Base-by-base conservation (phyloP, 2,797 vertebrate species). In the Heliangelus exortis region DNA sequence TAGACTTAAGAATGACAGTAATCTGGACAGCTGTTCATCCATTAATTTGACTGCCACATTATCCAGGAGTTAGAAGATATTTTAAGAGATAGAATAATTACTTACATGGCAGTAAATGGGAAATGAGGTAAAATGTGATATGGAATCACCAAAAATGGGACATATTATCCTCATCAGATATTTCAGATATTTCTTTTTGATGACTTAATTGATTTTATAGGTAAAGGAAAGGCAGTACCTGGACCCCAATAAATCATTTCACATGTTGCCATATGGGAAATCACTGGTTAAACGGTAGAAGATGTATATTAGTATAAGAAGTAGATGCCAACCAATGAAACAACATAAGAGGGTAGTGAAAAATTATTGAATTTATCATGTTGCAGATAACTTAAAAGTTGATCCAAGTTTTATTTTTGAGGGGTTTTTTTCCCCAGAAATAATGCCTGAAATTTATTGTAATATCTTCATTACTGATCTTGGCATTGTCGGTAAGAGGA, bases 161-260 rank as follows among this genome's bases (percentile, higher is more conserved):
- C 75, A 85, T 53, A 59, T 87, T 82, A 93, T 4, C 53, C 33
- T 82, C 72, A 82, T 51, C 10, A 76, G 31, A 82, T 90, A 79
- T 79, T 89, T 92, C 34, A 36, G 34, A 36, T 36, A 36, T 53
- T 82, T 79, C 19, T 89, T 47, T 89, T 84, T 81, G 47, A 84
- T 82, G 86, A 94, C 51, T 74, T 92, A 87, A 83, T 92, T 95
- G 87, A 92, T 87, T 87, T 93, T 94, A 86, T 58, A 90, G 84
- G 63, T 67, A 91, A 92, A 89, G 59, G 28, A 73, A 87, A 76
- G 53, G 45, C 41, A 83, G 74, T 67, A 84, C 79, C 75, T 68
- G 75, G 81, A 92, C 78, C 74, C 90, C 53, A 82, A 86, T 59
- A 90, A 76, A 79, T 71, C 25, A 76, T 67, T 66, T 90, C 71